phyloP scores from a whole-genome alignment of 2,888 invertebrate genomes.

The Hypselothyrea guttata region DNA sequence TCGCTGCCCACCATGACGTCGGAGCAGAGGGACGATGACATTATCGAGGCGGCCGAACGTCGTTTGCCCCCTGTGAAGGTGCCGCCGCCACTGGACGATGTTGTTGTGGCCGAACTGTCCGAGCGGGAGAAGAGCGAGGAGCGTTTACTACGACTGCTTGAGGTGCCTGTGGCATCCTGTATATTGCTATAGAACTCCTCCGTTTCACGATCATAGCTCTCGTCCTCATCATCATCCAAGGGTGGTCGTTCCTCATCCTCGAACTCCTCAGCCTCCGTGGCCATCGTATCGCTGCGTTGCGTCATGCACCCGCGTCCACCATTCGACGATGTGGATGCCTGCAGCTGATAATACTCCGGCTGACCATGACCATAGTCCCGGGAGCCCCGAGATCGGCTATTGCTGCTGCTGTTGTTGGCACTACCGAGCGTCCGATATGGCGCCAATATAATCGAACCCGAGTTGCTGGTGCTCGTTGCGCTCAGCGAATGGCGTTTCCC shows the following conservation, averaged over 20 bases:
- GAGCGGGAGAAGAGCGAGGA: constrained; percentile 82
- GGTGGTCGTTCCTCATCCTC: constrained; percentile 65
- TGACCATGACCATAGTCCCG: constrained; percentile 42
- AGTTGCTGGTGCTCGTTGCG: constrained; percentile 62
- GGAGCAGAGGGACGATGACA: constrained; percentile 81
- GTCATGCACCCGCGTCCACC: constrained; percentile 39
- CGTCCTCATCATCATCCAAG: constrained; percentile 68
- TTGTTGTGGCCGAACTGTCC: constrained; percentile 82
- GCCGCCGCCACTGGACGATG: constrained; percentile 80
- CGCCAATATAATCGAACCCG: constrained; percentile 44
- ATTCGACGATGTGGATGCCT: constrained; percentile 62
- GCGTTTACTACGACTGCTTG: constrained; percentile 76
- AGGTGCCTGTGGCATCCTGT: constrained; percentile 74
- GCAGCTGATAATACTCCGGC: constrained; percentile 64
- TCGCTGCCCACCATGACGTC: constrained; percentile 79
- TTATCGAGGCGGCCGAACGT: constrained; percentile 81
- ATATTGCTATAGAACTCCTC: constrained; percentile 81
- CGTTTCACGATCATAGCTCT: constrained; percentile 78
- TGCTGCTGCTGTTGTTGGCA: constrained; percentile 31
- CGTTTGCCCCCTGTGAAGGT: constrained; percentile 81
- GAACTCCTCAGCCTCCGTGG: constrained; percentile 66
- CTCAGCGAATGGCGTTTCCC: constrained; percentile 62
- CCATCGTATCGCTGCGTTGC: constrained; percentile 66
- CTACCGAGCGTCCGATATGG: constrained; percentile 58
- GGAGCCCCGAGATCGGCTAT: constrained; percentile 52